Evolutionary conservation across 1,140 invertebrate species (phyloP), one percentile per base, ranked within the genome.

Genomic region (Metaphire vulgaris): DNA sequence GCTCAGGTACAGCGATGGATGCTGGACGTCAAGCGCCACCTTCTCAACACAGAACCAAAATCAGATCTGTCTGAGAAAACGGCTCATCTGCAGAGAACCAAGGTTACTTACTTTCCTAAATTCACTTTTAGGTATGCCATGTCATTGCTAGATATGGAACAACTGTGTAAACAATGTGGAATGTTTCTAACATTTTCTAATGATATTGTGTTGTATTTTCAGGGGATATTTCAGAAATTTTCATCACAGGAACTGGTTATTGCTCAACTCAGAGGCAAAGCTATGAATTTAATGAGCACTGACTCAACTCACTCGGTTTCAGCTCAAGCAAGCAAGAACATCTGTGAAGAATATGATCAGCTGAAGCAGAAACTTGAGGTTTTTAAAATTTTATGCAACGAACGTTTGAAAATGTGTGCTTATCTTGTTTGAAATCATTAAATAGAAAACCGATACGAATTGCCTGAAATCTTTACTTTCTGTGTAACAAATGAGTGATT

Each of bases 1-100:
- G 91, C 92, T 16, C 93, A 96, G 81, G 86, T 97, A 2, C 91
- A 95, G 83, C 92, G 96, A 88, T 97, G 95, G 94, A 93, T 98
- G n/a, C 92, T 90, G 56, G 95, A 97, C 81, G 90, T 94, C 79
- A 94, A 97, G 87, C 92, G 92, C 0, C 94, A 80, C n/a, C 78
- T 86, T 15, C 76, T 80, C 16, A 81, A 83, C 28, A 79, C 79
- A 30, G 81, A 83, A 69, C 81, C 82, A 29, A 83, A 84, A 32
- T 92, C 93, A 81, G 94, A 97, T 84, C 86, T 96, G 14, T 92
- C 92, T 76, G 95, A 97, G 81, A 97, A 96, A 86, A 92, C 93
- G 77, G 91, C 93, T 1, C 81, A 96, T 87, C 85, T 97, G n/a
- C 93, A 95, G 87, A 92, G 96, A 88, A 92, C 95, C 15, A 93